Conservation (phyloP, 2,797 vertebrate genomes). For the Sebastes cheni region DNA sequence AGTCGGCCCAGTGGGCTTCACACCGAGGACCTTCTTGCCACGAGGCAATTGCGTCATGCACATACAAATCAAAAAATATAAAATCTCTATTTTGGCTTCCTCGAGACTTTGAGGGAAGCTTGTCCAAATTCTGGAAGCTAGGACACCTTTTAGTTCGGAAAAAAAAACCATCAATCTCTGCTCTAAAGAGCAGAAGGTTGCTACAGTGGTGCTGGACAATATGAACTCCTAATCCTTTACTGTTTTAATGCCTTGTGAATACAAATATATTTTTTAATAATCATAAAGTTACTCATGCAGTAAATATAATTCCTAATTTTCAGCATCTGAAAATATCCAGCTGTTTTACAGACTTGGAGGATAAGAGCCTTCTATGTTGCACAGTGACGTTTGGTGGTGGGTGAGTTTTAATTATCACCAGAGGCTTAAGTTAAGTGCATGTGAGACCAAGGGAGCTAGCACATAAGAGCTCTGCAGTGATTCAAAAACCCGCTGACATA, state of each 20-base stretch:
- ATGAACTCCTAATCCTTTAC: neutral
- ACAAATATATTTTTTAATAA: neutral
- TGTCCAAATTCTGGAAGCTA: neutral
- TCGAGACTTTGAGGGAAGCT: neutral
- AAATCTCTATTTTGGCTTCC: neutral
- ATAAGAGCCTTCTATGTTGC: slow-evolving; percentile 14
- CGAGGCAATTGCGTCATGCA: neutral
- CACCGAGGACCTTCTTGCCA: neutral
- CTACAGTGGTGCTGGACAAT: neutral
- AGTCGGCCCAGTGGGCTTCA: neutral
- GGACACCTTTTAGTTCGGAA: neutral
- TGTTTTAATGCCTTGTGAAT: neutral
- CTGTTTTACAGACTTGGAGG: neutral
- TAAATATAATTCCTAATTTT: slow-evolving; percentile 4
- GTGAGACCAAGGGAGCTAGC: slow-evolving; percentile 4
- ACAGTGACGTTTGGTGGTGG: neutral
- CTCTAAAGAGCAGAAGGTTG: neutral
- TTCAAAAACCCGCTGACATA: neutral
- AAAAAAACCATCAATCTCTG: neutral
- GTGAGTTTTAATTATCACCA: slow-evolving; percentile 44
- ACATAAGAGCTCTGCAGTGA: neutral
- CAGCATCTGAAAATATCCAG: slow-evolving; percentile 3
- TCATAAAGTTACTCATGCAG: neutral
- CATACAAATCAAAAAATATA: neutral
- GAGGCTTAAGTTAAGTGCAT: slow-evolving; percentile 16